Conservation (phyloP, 2,797 vertebrate species). For the Melanotaenia maccullochi region DNA sequence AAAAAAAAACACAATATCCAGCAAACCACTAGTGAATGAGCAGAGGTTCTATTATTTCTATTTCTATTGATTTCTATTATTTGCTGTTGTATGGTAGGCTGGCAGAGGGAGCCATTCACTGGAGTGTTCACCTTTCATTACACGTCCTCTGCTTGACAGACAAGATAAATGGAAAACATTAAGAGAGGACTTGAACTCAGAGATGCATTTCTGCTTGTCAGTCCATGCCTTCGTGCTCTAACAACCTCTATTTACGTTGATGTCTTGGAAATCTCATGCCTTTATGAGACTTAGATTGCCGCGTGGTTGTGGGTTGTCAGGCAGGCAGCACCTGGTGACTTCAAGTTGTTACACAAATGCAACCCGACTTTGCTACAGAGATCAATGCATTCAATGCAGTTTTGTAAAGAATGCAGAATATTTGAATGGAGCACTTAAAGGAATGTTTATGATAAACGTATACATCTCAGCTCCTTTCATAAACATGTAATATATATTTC, state of each 20-base stretch:
- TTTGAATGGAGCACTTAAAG: conserved; percentile 2
- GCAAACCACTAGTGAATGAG: conserved; percentile 34
- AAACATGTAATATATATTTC: neutral
- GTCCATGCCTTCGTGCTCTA: conserved; percentile 52
- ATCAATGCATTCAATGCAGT: conserved; percentile 15
- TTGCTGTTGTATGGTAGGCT: conserved; percentile 47
- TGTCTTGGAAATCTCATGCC: conserved; percentile 49
- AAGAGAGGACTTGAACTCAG: conserved; percentile 73
- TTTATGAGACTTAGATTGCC: conserved; percentile 54
- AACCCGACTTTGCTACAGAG: conserved; percentile 19
- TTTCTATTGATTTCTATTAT: conserved; percentile 52
- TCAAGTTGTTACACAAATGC: conserved; percentile 32
- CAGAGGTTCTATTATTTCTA: conserved; percentile 5
- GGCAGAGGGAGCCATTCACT: conserved; percentile 60
- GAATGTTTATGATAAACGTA: neutral
- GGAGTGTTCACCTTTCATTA: conserved; percentile 79
- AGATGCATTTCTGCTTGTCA: conserved; percentile 77
- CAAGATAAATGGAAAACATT: conserved; percentile 79
- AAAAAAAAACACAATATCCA: neutral
- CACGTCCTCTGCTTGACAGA: conserved; percentile 75
- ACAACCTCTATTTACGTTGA: conserved; percentile 72
- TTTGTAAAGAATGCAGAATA: conserved; percentile 1
- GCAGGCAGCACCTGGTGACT: conserved; percentile 27
- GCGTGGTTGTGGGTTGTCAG: conserved; percentile 49
- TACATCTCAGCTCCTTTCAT: neutral